A percentile compares a stretch with the other conserved stretches of the same genome.
phyloP scores from a whole-genome alignment of 2,797 vertebrate genomes.

The Myotis findleyi region DNA sequence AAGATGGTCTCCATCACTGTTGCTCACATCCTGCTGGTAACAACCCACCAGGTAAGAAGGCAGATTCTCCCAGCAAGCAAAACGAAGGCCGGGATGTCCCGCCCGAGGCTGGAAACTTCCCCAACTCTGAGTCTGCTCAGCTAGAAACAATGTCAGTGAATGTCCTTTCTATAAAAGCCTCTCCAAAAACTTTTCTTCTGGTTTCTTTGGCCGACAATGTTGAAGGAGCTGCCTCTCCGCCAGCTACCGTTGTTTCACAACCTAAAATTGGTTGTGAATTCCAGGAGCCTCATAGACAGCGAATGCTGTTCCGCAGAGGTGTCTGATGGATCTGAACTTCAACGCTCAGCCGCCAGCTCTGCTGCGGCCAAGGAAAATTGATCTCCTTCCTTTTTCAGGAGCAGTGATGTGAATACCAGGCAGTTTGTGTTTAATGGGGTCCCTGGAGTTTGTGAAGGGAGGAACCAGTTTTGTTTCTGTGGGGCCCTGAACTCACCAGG shows the following conservation, averaged over 20 bases:
- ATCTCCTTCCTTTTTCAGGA: constrained; percentile 45
- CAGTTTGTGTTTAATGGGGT: constrained; percentile 53
- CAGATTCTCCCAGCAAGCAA: neutral
- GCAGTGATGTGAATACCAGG: constrained; percentile 24
- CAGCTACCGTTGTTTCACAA: neutral
- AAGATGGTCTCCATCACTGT: constrained; percentile 3
- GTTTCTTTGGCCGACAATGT: constrained; percentile 53
- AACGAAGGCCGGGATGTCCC: constrained; percentile 42
- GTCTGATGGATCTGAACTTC: neutral
- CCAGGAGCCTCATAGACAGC: neutral
- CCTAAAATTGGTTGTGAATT: neutral
- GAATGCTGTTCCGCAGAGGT: neutral
- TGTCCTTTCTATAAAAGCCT: constrained; percentile 42
- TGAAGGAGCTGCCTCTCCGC: neutral
- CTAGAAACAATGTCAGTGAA: constrained; percentile 33
- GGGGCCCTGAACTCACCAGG: neutral
- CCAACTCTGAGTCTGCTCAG: neutral
- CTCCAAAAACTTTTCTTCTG: neutral
- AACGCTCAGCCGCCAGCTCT: neutral
- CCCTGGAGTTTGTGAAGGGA: constrained; percentile 41
- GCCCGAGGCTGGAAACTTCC: neutral
- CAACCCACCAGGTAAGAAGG: constrained; percentile 28
- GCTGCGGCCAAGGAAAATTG: neutral
- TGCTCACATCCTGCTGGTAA: constrained; percentile 44
- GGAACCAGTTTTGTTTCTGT: constrained; percentile 4